phyloP scores from a whole-genome alignment of 2,797 vertebrate genomes.

The Peromyscus aztecus region DNA sequence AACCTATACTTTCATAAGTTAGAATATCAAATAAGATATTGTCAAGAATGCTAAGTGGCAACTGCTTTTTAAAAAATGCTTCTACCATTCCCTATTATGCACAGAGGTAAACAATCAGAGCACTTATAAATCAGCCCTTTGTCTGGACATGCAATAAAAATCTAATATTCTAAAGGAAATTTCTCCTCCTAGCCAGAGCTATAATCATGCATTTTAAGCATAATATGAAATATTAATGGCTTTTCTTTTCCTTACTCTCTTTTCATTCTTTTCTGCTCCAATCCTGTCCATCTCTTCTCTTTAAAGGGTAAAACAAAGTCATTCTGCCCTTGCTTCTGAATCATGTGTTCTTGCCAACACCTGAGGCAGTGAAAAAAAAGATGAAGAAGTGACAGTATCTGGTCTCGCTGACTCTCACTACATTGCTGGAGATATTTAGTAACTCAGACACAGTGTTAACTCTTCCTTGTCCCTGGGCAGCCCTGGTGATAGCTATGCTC shows the following conservation, averaged over 20 bases:
- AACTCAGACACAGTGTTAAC: slow-evolving; percentile 55
- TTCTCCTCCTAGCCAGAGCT: slow-evolving; percentile 37
- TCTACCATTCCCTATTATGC: not conserved
- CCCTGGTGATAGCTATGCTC: not conserved
- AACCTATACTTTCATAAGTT: slow-evolving; percentile 22
- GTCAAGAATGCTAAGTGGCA: not conserved
- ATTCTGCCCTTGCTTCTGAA: slow-evolving; percentile 73
- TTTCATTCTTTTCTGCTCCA: slow-evolving; percentile 42
- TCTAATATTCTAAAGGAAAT: slow-evolving; percentile 53
- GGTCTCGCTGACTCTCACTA: slow-evolving; percentile 52
- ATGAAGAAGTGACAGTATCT: slow-evolving; percentile 73
- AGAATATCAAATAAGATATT: slow-evolving; percentile 27
- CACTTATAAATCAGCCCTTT: slow-evolving; percentile 48
- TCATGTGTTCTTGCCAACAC: slow-evolving; percentile 61
- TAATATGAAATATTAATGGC: slow-evolving; percentile 64
- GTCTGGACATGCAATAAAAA: slow-evolving; percentile 28
- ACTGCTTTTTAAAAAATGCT: not conserved
- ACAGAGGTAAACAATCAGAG: not conserved
- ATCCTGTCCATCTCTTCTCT: slow-evolving; percentile 29
- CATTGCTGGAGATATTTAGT: slow-evolving; percentile 45
- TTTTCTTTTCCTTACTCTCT: not conserved
- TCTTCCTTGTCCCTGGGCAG: not conserved
- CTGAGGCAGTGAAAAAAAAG: slow-evolving; percentile 74
- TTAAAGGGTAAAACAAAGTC: slow-evolving; percentile 79
- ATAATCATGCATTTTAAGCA: slow-evolving; percentile 35